These are phyloP conservation scores for Ceyx melanurus DNA, from an alignment of 2,113 vertebrate genomes.

Conservation along the genomic window DNA sequence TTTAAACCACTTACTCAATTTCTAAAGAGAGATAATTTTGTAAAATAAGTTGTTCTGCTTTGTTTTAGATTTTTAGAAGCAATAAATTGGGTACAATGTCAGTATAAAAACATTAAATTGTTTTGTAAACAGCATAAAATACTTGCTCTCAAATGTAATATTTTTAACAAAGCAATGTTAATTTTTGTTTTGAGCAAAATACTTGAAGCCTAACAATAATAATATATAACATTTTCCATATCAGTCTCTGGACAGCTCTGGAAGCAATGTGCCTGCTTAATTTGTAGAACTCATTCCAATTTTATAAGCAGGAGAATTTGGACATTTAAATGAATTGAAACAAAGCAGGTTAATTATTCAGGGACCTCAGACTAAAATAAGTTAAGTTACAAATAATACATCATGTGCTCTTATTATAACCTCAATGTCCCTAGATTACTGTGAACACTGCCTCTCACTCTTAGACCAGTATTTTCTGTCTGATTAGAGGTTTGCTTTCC, in stretches of 20 bases:
- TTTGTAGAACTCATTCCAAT: background rate
- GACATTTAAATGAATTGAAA: constrained; percentile 31
- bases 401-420: background rate
- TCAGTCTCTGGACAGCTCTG: background rate
- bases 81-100: background rate
- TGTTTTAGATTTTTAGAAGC: background rate
- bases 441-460: background rate
- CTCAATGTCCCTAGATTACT: background rate
- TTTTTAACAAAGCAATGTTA: background rate
- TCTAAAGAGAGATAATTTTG: background rate
- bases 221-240: accelerated
- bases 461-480: background rate
- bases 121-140: background rate
- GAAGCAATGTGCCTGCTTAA: background rate
- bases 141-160: background rate
- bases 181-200: background rate
- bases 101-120: background rate
- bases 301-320: background rate
- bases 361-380: constrained; percentile 30
- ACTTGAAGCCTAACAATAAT: background rate
- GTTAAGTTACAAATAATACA: constrained; percentile 23
- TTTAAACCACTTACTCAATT: background rate
- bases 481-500: background rate
- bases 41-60: background rate
- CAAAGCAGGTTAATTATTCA: constrained; percentile 63